phyloP scores from a whole-genome alignment of 2,888 invertebrate genomes.

The Hermaeophaga mercurialis region DNA sequence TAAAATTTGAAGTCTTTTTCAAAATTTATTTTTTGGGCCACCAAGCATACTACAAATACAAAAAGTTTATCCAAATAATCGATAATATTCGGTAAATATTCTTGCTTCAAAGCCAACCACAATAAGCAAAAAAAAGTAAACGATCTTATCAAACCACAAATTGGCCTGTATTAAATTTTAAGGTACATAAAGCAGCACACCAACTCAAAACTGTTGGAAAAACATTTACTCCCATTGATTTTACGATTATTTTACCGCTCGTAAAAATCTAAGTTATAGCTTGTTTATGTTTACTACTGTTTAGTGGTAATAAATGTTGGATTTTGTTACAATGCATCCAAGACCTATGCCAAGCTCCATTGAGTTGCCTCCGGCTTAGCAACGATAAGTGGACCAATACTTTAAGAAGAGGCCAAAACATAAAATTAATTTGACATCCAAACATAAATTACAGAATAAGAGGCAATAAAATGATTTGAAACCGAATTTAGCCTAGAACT shows the following conservation, averaged over 20 bases:
- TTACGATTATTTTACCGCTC: constrained; percentile 57
- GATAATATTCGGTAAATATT: no score
- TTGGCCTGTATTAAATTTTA: constrained; percentile 22
- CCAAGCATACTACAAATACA: no score
- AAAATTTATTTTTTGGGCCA: no score
- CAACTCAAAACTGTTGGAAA: constrained; percentile 40
- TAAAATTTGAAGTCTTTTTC: no score
- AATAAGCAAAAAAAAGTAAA: constrained; percentile 1
- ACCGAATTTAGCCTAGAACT: no score
- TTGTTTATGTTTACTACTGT: constrained; percentile 60
- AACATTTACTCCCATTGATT: constrained; percentile 56
- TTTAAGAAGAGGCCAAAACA: not conserved
- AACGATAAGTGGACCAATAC: not conserved
- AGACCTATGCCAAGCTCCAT: constrained; percentile 55
- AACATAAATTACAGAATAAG: no score
- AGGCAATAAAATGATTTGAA: no score
- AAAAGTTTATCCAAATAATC: no score
- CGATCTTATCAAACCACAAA: constrained; percentile 2
- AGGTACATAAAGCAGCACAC: constrained; percentile 32
- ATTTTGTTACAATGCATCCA: constrained; percentile 48
- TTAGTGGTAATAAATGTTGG: constrained; percentile 58
- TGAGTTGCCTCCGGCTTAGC: constrained; percentile 42
- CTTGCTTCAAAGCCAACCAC: no score
- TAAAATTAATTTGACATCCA: no score
- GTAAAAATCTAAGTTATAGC: constrained; percentile 60